phyloP scores from a whole-genome alignment of 2,888 invertebrate species.

The Ophioninae sp. region DNA sequence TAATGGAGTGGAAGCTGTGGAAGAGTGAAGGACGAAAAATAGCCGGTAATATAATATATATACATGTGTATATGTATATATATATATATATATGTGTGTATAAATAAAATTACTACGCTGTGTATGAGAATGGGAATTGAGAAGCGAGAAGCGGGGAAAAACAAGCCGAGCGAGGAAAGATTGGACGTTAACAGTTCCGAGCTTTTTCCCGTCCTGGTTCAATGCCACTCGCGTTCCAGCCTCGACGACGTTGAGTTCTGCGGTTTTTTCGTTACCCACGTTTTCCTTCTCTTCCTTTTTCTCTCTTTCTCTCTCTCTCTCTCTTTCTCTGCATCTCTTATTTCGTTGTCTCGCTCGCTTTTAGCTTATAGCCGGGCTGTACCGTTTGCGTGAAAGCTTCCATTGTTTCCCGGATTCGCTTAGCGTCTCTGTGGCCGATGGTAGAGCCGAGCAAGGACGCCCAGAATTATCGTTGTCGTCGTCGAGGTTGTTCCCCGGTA shows the following conservation, averaged over 20 bases:
- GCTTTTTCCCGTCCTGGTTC: constrained; percentile 70
- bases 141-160: constrained; percentile 72
- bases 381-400: constrained; percentile 65
- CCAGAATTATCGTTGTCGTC: constrained; percentile 35
- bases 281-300: constrained; percentile 46
- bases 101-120: constrained; percentile 57
- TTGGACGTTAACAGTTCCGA: constrained; percentile 75
- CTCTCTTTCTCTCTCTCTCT: constrained; percentile 36
- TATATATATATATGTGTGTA: constrained; percentile 20
- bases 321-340: constrained; percentile 29
- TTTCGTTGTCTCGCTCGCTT: constrained; percentile 48
- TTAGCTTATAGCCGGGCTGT: constrained; percentile 49
- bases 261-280: constrained; percentile 57
- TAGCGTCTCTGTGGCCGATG: constrained; percentile 36
- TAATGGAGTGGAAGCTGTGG: constrained; percentile 64
- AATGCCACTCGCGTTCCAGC: constrained; percentile 65
- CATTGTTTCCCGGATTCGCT: constrained; percentile 64
- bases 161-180: constrained; percentile 73
- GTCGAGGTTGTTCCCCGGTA: constrained; percentile 19
- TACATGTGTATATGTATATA: constrained; percentile 16
- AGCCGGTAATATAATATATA: constrained; percentile 72
- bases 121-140: constrained; percentile 66
- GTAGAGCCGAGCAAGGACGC: constrained; percentile 21
- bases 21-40: constrained; percentile 74
- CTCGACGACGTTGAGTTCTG: constrained; percentile 57